phyloP scores from a whole-genome alignment of 1,140 invertebrate genomes.

The Pemphigus obesinymphae region DNA sequence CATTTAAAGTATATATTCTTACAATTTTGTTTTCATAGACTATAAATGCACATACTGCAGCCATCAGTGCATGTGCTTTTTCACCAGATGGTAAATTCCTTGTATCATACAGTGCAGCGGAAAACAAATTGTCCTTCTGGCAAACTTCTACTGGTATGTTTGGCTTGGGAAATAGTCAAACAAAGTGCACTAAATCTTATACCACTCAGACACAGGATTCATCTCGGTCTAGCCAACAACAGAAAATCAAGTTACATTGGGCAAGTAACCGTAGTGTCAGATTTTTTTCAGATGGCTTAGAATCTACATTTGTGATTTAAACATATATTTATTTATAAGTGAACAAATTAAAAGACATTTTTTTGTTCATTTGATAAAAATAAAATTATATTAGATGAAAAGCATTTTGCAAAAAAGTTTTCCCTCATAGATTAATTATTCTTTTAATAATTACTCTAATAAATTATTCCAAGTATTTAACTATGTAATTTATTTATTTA shows the following conservation, averaged over 20 bases:
- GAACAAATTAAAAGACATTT: background rate
- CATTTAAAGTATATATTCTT: too few species aligned
- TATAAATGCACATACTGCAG: slow-evolving; percentile 78
- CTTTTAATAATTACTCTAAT: background rate
- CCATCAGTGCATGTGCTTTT: slow-evolving; percentile 89
- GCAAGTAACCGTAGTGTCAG: slow-evolving; percentile 14
- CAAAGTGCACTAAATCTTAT: slow-evolving; percentile 87
- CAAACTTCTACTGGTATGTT: slow-evolving; percentile 85
- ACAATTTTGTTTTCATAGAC: slow-evolving; percentile 56
- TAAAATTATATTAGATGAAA: background rate
- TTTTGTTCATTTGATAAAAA: background rate
- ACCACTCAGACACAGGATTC: slow-evolving; percentile 58
- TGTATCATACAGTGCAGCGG: slow-evolving; percentile 90
- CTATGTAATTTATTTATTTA: background rate
- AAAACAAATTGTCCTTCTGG: slow-evolving; percentile 97
- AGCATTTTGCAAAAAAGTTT: background rate
- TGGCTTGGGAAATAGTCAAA: slow-evolving; percentile 84
- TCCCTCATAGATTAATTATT: background rate
- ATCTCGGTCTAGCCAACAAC: background rate
- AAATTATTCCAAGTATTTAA: background rate
- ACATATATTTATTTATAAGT: background rate
- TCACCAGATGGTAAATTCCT: slow-evolving; percentile 96
- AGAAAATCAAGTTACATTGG: slow-evolving; percentile 25
- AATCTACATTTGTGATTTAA: slow-evolving; percentile 18
- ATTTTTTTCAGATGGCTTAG: slow-evolving; percentile 18